phyloP scores from a whole-genome alignment of 1,140 invertebrate species.

The Ips nitidus region DNA sequence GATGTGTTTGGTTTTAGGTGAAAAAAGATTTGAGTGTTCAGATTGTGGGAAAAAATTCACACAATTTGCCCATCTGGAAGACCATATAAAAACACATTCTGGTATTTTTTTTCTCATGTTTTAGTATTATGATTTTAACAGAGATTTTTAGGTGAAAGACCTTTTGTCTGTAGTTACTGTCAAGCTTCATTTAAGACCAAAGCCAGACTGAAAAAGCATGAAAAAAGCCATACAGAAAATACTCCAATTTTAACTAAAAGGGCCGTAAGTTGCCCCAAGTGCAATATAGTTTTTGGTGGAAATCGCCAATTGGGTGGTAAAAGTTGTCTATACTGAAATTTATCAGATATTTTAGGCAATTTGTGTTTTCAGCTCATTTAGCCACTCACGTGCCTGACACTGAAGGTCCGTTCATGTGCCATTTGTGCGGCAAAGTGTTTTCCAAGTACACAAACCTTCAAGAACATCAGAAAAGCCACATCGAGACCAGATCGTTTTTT shows the following conservation, averaged over 20 bases:
- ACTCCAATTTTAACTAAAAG: slow-evolving; percentile 25
- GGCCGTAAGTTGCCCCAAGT: slow-evolving; percentile 40
- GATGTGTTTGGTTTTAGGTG: slow-evolving; percentile 20
- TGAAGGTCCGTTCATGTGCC: slow-evolving; percentile 41
- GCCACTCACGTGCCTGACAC: slow-evolving; percentile 36
- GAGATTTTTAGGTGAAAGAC: slow-evolving; percentile 39
- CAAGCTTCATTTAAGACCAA: slow-evolving; percentile 45
- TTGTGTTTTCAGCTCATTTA: slow-evolving; percentile 36
- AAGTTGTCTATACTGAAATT: not conserved
- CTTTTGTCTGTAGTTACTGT: slow-evolving; percentile 43
- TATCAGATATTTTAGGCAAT: not conserved
- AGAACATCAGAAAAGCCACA: slow-evolving; percentile 58
- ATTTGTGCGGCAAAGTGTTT: slow-evolving; percentile 43
- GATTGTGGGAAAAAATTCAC: slow-evolving; percentile 46
- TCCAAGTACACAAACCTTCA: slow-evolving; percentile 39
- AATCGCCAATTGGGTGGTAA: slow-evolving; percentile 36
- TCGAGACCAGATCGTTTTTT: slow-evolving; percentile 73
- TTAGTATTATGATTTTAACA: too few relatives aligned
- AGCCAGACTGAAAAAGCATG: slow-evolving; percentile 43
- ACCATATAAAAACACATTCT: slow-evolving; percentile 48
- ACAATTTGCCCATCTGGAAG: slow-evolving; percentile 47
- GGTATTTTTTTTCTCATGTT: slow-evolving; percentile 17
- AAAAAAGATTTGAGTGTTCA: slow-evolving; percentile 44
- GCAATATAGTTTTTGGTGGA: slow-evolving; percentile 40
- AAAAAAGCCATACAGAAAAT: slow-evolving; percentile 40